A percentile compares a stretch with the other conserved stretches of the same genome.
These are phyloP conservation scores for Sus scrofa DNA, from an alignment of 2,113 vertebrate genomes.

Conservation along the genomic window T2T-Sscrofa CM000812.6:197712001-197712500, in stretches of 20 bases:
- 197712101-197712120: neutral
- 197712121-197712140: neutral
- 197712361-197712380: neutral
- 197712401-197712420: neutral
- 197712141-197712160: neutral
- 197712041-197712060: neutral
- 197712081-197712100: neutral
- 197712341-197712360: neutral
- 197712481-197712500: neutral
- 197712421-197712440: neutral
- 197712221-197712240: constrained; percentile 84
- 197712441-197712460: neutral
- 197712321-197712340: neutral
- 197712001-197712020: neutral
- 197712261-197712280: constrained; percentile 81
- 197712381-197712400: neutral
- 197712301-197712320: constrained; percentile 38
- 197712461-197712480: neutral
- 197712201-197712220: constrained; percentile 89
- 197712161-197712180: constrained; percentile 84
- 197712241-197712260: constrained; percentile 67
- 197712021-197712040: neutral
- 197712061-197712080: neutral
- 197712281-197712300: constrained; percentile 53
- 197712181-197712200: constrained; percentile 86